A percentile compares a stretch with the other conserved stretches of the same genome.
Conservation (phyloP, 2,797 vertebrate genomes). For the Karalla daura region DNA sequence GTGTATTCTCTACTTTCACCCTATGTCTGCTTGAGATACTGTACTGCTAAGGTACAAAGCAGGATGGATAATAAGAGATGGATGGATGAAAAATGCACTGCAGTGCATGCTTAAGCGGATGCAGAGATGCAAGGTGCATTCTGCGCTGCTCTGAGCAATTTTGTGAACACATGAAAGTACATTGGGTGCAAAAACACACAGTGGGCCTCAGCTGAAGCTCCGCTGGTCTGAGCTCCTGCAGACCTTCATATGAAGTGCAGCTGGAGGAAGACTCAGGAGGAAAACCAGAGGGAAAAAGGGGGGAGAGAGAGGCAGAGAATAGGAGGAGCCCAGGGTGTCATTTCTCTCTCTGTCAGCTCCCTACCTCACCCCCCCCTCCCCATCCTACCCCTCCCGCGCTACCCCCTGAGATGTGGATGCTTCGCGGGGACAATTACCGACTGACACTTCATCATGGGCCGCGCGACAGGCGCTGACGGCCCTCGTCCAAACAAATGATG, state of each 20-base stretch:
- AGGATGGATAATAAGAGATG: constrained; percentile 3
- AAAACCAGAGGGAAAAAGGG: constrained; percentile 35
- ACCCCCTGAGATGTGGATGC: constrained; percentile 81
- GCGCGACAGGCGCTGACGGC: constrained; percentile 83
- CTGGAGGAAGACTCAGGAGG: constrained; percentile 44
- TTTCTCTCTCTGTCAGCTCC: constrained; percentile 82
- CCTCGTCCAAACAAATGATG: constrained; percentile 87
- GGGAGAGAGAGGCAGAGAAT: constrained; percentile 30
- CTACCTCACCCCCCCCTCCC: constrained; percentile 54
- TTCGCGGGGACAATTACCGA: constrained; percentile 83
- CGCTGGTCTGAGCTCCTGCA: constrained; percentile 36
- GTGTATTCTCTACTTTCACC: too few relatives aligned
- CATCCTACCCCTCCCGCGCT: constrained; percentile 57
- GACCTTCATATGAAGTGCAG: constrained; percentile 57
- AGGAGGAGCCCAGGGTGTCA: constrained; percentile 75
- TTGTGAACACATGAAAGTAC: constrained; percentile 8
- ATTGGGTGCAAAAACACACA: constrained; percentile 26
- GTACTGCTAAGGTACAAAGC: too few relatives aligned
- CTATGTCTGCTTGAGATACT: too few relatives aligned
- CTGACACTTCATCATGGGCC: constrained; percentile 84
- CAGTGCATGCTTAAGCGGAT: background rate
- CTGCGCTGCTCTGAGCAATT: constrained; percentile 1
- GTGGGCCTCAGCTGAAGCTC: constrained; percentile 48
- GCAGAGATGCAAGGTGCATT: background rate
- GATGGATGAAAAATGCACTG: background rate